These are phyloP conservation scores for Ia io DNA, from an alignment of 2,113 vertebrate genomes.

Conservation along the genomic window DNA sequence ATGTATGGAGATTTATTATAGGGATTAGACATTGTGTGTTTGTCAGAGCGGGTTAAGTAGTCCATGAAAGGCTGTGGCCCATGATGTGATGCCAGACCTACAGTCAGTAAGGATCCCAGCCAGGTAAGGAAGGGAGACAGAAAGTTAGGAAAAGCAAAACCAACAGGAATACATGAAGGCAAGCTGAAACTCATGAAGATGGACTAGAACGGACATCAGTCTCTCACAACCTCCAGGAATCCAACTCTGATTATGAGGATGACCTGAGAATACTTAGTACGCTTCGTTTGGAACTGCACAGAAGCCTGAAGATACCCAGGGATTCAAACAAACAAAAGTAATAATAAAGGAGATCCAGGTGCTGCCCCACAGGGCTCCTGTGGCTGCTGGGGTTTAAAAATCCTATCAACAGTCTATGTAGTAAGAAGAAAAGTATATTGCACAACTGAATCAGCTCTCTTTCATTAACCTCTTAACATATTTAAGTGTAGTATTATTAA, in stretches of 20 bases:
- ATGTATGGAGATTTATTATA: not conserved
- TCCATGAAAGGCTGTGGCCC: not conserved
- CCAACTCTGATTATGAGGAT: not conserved
- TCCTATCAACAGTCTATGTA: not conserved
- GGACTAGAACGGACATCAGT: not conserved
- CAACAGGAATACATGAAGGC: not conserved
- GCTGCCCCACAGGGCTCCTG: too few species aligned
- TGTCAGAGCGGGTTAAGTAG: not conserved
- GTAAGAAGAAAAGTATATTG: not conserved
- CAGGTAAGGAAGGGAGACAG: not conserved
- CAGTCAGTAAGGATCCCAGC: not conserved
- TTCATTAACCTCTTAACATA: not conserved
- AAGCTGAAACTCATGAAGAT: not conserved
- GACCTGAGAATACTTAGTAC: not conserved
- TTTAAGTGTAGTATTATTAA: not conserved
- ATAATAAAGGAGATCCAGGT: not conserved
- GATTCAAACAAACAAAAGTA: not conserved
- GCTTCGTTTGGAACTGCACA: not conserved
- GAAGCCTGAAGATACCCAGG: not conserved
- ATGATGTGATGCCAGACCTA: accelerated
- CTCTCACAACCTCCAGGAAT: not conserved
- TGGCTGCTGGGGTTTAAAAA: not conserved
- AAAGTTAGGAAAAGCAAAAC: not conserved
- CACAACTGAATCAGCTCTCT: not conserved
- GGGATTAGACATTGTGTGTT: not conserved